These are phyloP conservation scores for Ameiurus melas DNA, from an alignment of 2,113 vertebrate species.

Conservation along the genomic window DNA sequence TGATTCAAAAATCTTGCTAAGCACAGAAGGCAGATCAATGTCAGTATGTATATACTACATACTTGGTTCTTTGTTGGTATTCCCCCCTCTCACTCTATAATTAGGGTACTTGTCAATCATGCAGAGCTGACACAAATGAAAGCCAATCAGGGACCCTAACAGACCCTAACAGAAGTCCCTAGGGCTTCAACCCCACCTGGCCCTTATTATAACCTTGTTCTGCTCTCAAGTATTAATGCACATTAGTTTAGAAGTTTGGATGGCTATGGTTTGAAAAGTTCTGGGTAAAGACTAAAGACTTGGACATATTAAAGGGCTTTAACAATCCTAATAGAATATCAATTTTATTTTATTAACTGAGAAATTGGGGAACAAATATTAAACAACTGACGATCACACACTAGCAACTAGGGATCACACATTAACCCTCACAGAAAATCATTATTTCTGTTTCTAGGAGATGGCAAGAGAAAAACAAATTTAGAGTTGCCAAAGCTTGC, in stretches of 20 bases:
- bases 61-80: background rate
- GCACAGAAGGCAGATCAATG: background rate
- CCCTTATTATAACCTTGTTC: background rate
- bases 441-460: background rate
- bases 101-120: background rate
- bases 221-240: background rate
- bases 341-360: background rate
- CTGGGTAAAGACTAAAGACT: background rate
- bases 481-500: background rate
- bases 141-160: background rate
- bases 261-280: background rate
- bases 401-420: conserved; percentile 2
- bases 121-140: background rate
- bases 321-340: background rate
- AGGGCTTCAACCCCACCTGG: background rate
- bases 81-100: background rate
- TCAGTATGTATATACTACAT: background rate
- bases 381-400: background rate
- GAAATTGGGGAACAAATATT: background rate
- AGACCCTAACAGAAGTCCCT: no score
- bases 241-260: background rate
- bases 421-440: background rate
- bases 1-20: background rate
- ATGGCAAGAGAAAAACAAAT: background rate
- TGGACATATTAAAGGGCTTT: background rate